A percentile compares a stretch with the other conserved stretches of the same genome.
Evolutionary conservation across 2,888 invertebrate genomes (phyloP).

Genomic region (Rosalia funebris): DNA sequence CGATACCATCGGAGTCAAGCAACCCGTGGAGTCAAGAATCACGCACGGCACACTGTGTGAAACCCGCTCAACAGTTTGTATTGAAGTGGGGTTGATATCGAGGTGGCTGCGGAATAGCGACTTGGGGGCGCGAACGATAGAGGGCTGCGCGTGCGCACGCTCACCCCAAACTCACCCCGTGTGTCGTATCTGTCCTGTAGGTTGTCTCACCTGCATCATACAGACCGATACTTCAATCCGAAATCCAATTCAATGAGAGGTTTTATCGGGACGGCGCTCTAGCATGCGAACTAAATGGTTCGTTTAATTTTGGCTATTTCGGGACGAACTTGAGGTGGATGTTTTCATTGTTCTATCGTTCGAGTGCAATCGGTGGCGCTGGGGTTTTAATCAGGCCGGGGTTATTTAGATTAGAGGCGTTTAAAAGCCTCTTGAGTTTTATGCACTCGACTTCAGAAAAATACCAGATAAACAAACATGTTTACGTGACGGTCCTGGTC

Average conservation of each 20-base stretch:
- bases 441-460: neutral
- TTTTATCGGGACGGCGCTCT: conserved; percentile 49
- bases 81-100: conserved; percentile 57
- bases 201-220: conserved; percentile 38
- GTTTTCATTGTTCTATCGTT: neutral
- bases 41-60: conserved; percentile 33
- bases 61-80: conserved; percentile 61
- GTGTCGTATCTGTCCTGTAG: conserved; percentile 28
- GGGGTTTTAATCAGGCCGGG: neutral
- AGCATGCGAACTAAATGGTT: conserved; percentile 33
- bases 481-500: too few relatives aligned
- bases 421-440: neutral
- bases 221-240: conserved; percentile 38
- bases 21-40: conserved; percentile 31
- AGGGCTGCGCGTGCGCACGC: conserved; percentile 65
- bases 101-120: conserved; percentile 50
- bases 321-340: neutral
- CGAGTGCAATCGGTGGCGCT: neutral
- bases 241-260: conserved; percentile 40
- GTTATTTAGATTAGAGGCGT: neutral
- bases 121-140: conserved; percentile 62
- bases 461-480: neutral
- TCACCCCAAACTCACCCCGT: conserved; percentile 52
- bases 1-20: conserved; percentile 42
- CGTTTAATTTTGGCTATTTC: conserved; percentile 33